phyloP scores from a whole-genome alignment of 1,140 invertebrate species.

The Orussus abietinus region DNA sequence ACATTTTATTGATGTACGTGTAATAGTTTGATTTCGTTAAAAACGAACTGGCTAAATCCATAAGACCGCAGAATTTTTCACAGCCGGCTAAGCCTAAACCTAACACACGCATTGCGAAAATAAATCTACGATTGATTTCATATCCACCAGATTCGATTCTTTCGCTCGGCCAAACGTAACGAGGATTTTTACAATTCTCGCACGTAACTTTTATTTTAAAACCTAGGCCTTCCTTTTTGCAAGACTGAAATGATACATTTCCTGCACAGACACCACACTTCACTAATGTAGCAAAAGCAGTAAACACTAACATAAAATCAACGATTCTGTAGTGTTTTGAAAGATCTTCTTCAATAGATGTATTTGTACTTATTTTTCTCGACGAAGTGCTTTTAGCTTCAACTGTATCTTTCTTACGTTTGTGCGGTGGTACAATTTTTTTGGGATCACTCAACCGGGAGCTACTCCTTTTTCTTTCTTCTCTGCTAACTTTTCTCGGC shows the following conservation, averaged over 20 bases:
- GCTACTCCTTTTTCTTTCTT: not conserved
- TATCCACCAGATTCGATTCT: too few species aligned
- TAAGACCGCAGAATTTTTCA: slow-evolving; percentile 1
- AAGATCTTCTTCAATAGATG: not conserved
- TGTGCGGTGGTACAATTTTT: too few species aligned
- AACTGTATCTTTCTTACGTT: too few species aligned
- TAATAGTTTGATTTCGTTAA: slow-evolving; percentile 1
- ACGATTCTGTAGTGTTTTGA: not conserved
- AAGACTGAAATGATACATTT: too few species aligned
- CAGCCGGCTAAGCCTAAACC: slow-evolving; percentile 3
- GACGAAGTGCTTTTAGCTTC: too few species aligned
- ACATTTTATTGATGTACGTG: not conserved
- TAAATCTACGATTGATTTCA: too few species aligned
- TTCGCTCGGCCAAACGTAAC: slow-evolving; percentile 1
- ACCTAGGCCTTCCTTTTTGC: not conserved
- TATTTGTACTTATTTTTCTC: not conserved
- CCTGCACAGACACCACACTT: too few species aligned
- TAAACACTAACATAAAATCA: too few species aligned
- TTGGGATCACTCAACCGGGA: too few species aligned
- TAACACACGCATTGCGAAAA: too few species aligned
- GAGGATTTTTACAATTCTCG: slow-evolving; percentile 2
- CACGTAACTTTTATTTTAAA: too few species aligned
- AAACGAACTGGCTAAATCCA: not conserved
- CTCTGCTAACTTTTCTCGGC: not conserved
- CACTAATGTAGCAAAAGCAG: too few species aligned